A percentile compares a stretch with the other conserved stretches of the same genome.
phyloP scores from a whole-genome alignment of 2,888 invertebrate species.

The Leptinotarsa peninsularis region DNA sequence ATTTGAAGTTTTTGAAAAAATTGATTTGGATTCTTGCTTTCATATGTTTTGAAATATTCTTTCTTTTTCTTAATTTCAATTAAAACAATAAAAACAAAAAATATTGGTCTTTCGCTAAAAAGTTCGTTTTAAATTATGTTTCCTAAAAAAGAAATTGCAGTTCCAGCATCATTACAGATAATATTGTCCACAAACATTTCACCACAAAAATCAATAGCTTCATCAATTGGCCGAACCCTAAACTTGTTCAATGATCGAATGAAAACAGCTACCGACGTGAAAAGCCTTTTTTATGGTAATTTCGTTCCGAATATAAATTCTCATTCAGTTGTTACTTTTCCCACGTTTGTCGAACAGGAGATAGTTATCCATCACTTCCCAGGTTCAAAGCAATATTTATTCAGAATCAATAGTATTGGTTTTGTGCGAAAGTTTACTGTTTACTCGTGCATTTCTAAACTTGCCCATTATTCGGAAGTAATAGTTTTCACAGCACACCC shows the following conservation, averaged over 20 bases:
- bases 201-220: not conserved
- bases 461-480: not conserved
- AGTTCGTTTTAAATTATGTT: too few relatives aligned
- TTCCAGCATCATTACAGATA: too few relatives aligned
- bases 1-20: too few relatives aligned
- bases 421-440: conserved; percentile 15
- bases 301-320: not conserved
- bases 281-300: conserved; percentile 8
- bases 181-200: too few relatives aligned
- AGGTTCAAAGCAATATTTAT: conserved; percentile 3
- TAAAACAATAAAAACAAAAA: too few relatives aligned
- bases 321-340: conserved; percentile 12
- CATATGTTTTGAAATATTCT: too few relatives aligned
- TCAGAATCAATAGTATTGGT: conserved; percentile 16
- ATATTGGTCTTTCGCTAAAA: too few relatives aligned
- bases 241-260: not conserved
- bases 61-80: too few relatives aligned
- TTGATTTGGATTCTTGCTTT: too few relatives aligned
- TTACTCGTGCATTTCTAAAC: conserved; percentile 1
- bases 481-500: conserved; percentile 3
- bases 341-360: conserved; percentile 7
- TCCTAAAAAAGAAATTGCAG: too few relatives aligned
- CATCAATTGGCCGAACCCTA: not conserved
- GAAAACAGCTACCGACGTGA: not conserved
- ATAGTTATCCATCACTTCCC: conserved; percentile 16